These are phyloP conservation scores for Rhingia campestris DNA, from an alignment of 2,888 invertebrate genomes.

Conservation along the genomic window DNA sequence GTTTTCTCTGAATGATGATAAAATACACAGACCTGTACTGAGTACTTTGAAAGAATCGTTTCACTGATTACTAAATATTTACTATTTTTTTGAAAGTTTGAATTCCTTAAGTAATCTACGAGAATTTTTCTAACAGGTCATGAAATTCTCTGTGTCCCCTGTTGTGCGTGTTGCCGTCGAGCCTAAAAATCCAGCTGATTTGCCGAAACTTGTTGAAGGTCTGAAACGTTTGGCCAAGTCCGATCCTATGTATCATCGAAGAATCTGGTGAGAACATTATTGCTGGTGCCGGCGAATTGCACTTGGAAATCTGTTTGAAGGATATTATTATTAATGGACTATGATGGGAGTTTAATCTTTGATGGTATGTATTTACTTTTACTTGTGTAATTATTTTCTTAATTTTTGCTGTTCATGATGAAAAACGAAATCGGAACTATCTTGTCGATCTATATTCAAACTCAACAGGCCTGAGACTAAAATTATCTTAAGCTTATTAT, in stretches of 20 bases:
- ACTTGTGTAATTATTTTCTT: too few relatives aligned
- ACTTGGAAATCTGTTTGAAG: constrained; percentile 99
- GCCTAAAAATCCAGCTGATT: constrained; percentile 99
- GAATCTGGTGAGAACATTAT: constrained; percentile 99
- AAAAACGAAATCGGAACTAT: too few relatives aligned
- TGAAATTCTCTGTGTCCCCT: constrained; percentile 99
- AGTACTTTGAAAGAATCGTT: constrained; percentile 49
- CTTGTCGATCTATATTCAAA: too few relatives aligned
- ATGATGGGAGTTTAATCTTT: too few relatives aligned
- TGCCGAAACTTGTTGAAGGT: constrained; percentile 99
- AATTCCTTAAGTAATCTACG: constrained; percentile 15
- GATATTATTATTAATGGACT: constrained; percentile 85
- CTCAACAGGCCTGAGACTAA: too few relatives aligned
- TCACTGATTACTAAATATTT: not conserved
- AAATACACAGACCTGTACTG: constrained; percentile 79
- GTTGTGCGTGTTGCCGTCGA: constrained; percentile 99
- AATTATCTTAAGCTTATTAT: too few relatives aligned
- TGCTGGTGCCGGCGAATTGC: constrained; percentile 99
- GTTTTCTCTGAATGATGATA: constrained; percentile 38
- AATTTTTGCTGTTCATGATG: too few relatives aligned
- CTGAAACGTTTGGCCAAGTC: constrained; percentile 99
- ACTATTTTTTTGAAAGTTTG: not conserved
- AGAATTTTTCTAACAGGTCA: constrained; percentile 86
- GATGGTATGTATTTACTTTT: too few relatives aligned
- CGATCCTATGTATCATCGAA: constrained; percentile 99